Evolutionary conservation across 2,797 vertebrate genomes (phyloP).

Genomic region (Molothrus ater): DNA sequence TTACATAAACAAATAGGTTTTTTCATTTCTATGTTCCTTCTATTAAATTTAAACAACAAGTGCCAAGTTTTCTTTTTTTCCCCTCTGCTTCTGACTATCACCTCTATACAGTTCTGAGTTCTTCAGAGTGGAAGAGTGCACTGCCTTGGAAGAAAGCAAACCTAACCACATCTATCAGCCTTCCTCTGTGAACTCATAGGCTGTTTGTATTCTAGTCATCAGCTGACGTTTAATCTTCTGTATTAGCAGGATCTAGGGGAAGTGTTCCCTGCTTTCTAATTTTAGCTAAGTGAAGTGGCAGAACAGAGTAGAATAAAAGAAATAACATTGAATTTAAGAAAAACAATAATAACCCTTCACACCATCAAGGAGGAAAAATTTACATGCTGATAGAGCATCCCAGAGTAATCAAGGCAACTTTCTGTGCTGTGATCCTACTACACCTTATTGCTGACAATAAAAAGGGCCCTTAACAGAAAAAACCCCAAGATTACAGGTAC

Average conservation of each 20-base stretch:
- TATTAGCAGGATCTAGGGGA: background rate
- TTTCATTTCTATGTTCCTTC: background rate
- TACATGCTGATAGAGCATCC: background rate
- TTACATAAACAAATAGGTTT: background rate
- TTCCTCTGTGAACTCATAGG: background rate
- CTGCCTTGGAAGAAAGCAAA: background rate
- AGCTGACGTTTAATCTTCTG: background rate
- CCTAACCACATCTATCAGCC: background rate
- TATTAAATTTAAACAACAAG: background rate
- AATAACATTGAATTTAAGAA: background rate
- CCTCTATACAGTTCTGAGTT: background rate
- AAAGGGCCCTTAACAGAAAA: background rate
- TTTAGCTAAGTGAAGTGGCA: background rate
- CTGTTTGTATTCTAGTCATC: background rate
- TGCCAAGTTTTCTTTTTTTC: background rate
- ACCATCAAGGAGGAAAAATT: background rate
- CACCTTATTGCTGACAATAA: background rate
- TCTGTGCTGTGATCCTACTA: background rate
- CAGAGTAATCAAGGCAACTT: background rate
- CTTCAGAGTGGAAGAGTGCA: background rate
- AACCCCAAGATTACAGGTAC: background rate
- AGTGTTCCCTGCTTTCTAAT: background rate
- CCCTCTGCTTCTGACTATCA: background rate
- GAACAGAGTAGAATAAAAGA: background rate
- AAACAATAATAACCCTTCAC: background rate